Evolutionary conservation across 92 coral and sea anemone species (phyloP).

Genomic region (Bergia puertoricense): DNA sequence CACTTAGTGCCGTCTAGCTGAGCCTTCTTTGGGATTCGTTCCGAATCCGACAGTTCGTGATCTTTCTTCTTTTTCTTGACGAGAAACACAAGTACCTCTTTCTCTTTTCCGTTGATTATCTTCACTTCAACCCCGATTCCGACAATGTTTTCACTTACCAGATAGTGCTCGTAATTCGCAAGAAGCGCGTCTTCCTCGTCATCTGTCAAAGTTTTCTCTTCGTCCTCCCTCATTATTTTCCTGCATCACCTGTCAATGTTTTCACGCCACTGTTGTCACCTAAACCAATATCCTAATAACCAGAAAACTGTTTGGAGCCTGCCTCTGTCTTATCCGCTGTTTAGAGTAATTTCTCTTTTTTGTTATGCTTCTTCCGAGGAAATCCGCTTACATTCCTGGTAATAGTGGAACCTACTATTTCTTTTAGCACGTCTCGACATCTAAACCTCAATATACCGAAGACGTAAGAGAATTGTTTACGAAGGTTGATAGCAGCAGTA

Average conservation of each 20-base stretch:
- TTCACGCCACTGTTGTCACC: neutral
- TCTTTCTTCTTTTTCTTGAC: constrained; percentile 4
- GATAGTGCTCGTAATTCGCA: neutral
- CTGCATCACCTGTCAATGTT: neutral
- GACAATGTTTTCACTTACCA: neutral
- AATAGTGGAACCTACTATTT: neutral
- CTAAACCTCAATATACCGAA: neutral
- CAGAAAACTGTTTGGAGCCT: neutral
- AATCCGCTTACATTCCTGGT: neutral
- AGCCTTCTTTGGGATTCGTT: constrained; percentile 17
- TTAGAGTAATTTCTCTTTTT: neutral
- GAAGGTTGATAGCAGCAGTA: too few relatives aligned
- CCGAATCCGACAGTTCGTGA: neutral
- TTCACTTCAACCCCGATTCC: constrained; percentile 1
- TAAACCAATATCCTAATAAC: neutral
- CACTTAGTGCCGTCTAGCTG: neutral
- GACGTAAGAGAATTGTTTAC: neutral
- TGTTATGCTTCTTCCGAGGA: neutral
- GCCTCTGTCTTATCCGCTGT: neutral
- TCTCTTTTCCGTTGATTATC: neutral
- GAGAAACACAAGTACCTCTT: neutral
- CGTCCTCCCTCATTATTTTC: neutral
- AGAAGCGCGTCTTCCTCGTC: neutral
- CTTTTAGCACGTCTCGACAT: neutral
- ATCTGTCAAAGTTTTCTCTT: neutral